Evolutionary conservation across 1,140 invertebrate genomes (phyloP).

Genomic region (Drosophila neocordata): DNA sequence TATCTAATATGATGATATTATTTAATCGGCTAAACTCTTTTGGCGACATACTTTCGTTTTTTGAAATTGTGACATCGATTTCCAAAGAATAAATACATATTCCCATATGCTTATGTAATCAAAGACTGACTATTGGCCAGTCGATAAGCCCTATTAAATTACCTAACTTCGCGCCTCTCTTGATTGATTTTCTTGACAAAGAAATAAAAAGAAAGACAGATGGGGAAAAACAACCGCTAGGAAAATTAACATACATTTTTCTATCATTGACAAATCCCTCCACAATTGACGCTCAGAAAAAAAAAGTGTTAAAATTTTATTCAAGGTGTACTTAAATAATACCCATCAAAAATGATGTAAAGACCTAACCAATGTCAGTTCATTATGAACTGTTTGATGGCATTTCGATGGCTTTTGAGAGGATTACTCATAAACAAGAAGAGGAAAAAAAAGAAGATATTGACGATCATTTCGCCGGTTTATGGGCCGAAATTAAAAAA

Average conservation of each 20-base stretch:
- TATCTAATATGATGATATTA: too few relatives aligned
- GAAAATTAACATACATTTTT: constrained; percentile 58
- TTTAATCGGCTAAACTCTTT: neutral
- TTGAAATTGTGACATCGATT: constrained; percentile 8
- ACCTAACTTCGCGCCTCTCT: constrained; percentile 69
- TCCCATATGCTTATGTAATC: constrained; percentile 55
- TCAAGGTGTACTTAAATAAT: constrained; percentile 29
- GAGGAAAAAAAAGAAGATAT: constrained; percentile 5
- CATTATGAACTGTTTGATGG: constrained; percentile 54
- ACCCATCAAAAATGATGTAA: constrained; percentile 42
- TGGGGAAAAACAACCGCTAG: constrained; percentile 24
- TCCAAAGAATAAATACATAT: constrained; percentile 1
- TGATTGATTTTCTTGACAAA: constrained; percentile 30
- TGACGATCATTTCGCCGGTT: constrained; percentile 51
- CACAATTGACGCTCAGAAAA: constrained; percentile 39
- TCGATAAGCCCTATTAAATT: constrained; percentile 60
- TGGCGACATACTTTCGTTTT: constrained; percentile 40
- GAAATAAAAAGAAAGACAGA: neutral
- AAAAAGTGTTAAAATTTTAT: constrained; percentile 40
- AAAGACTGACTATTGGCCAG: constrained; percentile 12
- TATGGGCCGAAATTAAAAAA: constrained; percentile 46
- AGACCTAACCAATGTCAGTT: constrained; percentile 37
- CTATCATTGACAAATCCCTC: constrained; percentile 17
- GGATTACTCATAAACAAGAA: constrained; percentile 38
- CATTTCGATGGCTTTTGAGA: constrained; percentile 34